Conservation (phyloP, 2,113 vertebrate species). For the Dromaius novaehollandiae region DNA sequence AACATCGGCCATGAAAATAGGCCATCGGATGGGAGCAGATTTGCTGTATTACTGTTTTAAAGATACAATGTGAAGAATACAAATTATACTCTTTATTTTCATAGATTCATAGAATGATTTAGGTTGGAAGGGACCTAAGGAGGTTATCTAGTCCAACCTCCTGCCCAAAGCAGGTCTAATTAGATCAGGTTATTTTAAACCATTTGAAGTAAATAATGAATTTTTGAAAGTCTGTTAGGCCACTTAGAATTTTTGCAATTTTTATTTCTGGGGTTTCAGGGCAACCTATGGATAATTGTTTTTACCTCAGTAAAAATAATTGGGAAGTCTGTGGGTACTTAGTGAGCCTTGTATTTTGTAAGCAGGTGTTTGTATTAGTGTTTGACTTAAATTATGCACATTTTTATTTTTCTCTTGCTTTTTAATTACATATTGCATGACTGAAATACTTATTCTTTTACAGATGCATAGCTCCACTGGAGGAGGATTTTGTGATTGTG, state of each 20-base stretch:
- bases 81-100: background rate
- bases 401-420: constrained; percentile 15
- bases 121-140: background rate
- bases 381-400: background rate
- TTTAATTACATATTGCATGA: background rate
- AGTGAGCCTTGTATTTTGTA: background rate
- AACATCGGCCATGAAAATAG: background rate
- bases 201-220: background rate
- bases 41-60: background rate
- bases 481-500: constrained; percentile 98
- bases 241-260: background rate
- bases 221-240: background rate
- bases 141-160: background rate
- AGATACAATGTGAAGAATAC: background rate
- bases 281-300: background rate
- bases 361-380: background rate
- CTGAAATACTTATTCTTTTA: constrained; percentile 13
- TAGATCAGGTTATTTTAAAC: constrained; percentile 33
- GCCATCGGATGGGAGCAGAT: background rate
- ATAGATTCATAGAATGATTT: background rate
- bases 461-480: constrained; percentile 97
- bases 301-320: background rate
- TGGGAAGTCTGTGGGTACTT: background rate
- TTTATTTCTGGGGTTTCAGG: background rate
- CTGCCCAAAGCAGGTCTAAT: accelerated